Evolutionary conservation across 2,888 invertebrate species (phyloP), one percentile per base, ranked within the genome.

Genomic region (Stictocephala bisonia): DNA sequence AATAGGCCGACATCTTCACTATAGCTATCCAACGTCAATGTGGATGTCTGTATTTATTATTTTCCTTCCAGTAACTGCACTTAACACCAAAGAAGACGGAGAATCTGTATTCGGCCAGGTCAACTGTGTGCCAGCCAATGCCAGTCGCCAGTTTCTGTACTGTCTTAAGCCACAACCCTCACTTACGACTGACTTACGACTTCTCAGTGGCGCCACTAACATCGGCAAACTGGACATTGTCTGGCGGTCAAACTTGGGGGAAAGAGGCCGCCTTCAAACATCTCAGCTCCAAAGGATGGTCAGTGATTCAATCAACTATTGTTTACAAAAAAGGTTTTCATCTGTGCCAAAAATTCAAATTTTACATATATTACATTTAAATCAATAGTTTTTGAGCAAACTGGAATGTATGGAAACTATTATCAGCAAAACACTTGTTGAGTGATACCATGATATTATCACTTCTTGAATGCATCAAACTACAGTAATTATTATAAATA

Each of bases 191-290:
- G 93, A 95, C 84, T 89, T 91, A 15, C 93, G 93, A 81, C 86
- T 92, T 72, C 86, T 96, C 76, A 91, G 92, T 78, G 91, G 92
- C 75, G 92, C 94, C 11, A 95, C 93, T 68, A 93, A 93, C 82
- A 94, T 99, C 80, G 99, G 99, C 1, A 99, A 98, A 85, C 86
- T 99, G 70, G 99, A 99, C 85, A 99, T 99, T 82, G 94, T 97
- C 9, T 99, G 99, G 99, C 89, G 97, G 79, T 97, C 97, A 29
- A 95, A 96, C 85, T 89, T 99, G 81, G 99, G 99, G 20, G 99
- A 99, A 86, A 91, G 94, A 80, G 99, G 98, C n/a, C 88, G 97
- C 77, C 86, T 99, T 74, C 98, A 99, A 86, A 99, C 98, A 15
- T 96, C 97, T 85, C 96, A 96, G 81, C 85, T 99, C 73, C 94